Base-by-base conservation (phyloP, 2,888 invertebrate species). In the Cheilosia grossa region DNA sequence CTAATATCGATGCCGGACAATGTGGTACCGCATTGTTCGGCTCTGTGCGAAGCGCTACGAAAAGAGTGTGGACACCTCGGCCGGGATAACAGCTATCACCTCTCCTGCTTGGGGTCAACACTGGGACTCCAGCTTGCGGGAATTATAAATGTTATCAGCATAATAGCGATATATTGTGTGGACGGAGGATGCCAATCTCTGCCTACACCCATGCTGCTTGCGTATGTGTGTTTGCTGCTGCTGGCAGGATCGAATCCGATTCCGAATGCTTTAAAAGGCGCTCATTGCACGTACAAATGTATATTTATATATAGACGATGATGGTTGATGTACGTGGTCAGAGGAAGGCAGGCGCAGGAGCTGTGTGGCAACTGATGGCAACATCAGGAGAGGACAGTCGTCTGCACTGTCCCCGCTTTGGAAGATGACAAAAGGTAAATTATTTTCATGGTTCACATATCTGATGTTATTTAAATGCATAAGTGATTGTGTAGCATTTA, bases 391-490 rank as follows among this genome's bases (percentile, higher is more conserved):
- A 37, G 70, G 33, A 72, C 61, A 61, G 49, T 44, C 56, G 56
- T 58, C 63, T 69, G 37, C 37, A 37, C 37, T 37, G 83, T 74
- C 74, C 59, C 74, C 64, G 64, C 47, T 75, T 83, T 64, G 30
- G 59, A 66, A 74, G 64, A 83, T 83, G 83, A 83, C 83, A 83
- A 83, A 83, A 83, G 83, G 83, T 80, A 83, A 83, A 79, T 80
- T 75, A 83, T 83, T 83, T 83, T 63, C 83, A 80, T 83, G 83
- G 80, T 83, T 66, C 80, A 83, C 74, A 69, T 83, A 83, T 83
- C 83, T 83, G 83, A 83, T 83, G 83, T 83, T 83, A 83, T 83
- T 83, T 83, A 83, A 83, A 83, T 83, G 83, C 83, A 83, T 83
- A 83, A 83, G 74, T 83, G 83, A 83, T 83, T 83, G 83, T 83